Conservation (phyloP, 2,888 invertebrate species). For the Nomada ferruginata region DNA sequence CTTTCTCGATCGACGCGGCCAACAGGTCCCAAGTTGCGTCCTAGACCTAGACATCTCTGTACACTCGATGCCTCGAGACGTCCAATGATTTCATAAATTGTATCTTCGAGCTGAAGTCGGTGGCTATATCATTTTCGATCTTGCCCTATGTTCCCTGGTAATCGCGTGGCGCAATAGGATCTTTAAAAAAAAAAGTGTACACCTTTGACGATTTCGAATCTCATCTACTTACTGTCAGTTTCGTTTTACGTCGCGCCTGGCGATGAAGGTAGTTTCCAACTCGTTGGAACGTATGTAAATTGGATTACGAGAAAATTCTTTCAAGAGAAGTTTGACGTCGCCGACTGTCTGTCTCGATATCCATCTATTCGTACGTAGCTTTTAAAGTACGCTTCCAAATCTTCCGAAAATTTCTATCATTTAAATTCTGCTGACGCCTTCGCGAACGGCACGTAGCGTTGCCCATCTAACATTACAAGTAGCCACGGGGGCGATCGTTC, state of each 20-base stretch:
- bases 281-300: slow-evolving; percentile 3
- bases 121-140: slow-evolving; percentile 6
- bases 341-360: slow-evolving; percentile 10
- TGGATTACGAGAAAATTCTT: slow-evolving; percentile 3
- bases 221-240: neutral
- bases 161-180: slow-evolving; percentile 10
- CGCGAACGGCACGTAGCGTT: slow-evolving; percentile 19
- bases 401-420: slow-evolving; percentile 27
- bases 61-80: slow-evolving; percentile 23
- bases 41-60: slow-evolving; percentile 74
- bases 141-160: neutral
- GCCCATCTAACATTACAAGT: slow-evolving; percentile 34
- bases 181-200: neutral
- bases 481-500: slow-evolving; percentile 2
- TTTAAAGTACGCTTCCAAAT: slow-evolving; percentile 9
- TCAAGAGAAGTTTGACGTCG: neutral
- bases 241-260: neutral
- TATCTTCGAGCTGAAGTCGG: slow-evolving; percentile 1
- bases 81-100: slow-evolving; percentile 40
- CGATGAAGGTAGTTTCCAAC: neutral
- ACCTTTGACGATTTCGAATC: neutral
- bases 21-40: slow-evolving; percentile 62
- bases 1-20: slow-evolving; percentile 42
- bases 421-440: slow-evolving; percentile 23
- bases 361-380: slow-evolving; percentile 1